Evolutionary conservation across 2,113 vertebrate species (phyloP).

Genomic region (Oryzias melastigma): DNA sequence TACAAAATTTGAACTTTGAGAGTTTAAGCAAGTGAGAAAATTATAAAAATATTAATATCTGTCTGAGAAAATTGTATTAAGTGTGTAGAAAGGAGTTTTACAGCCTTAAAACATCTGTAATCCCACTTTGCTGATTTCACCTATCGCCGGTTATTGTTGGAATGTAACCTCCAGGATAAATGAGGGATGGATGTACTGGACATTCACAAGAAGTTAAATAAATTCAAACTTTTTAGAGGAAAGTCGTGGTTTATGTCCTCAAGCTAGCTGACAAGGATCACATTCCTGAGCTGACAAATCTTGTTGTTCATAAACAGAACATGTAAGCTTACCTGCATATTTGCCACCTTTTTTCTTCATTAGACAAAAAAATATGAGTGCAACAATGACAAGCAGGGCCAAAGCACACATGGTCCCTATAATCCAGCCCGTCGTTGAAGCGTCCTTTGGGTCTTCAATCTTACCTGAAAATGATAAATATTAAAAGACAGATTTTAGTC

Average conservation of each 20-base stretch:
- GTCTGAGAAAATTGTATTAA: no score
- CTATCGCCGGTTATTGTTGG: no score
- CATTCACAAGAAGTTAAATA: no score
- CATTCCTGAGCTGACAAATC: constrained; percentile 61
- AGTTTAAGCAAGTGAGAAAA: no score
- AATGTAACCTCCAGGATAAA: no score
- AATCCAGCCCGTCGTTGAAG: constrained; percentile 87
- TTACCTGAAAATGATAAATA: constrained; percentile 65
- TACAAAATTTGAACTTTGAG: no score
- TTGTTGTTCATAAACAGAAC: constrained; percentile 61
- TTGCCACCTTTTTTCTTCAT: constrained; percentile 90
- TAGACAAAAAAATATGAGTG: constrained; percentile 88
- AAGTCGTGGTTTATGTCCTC: constrained; percentile 34
- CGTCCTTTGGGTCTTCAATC: constrained; percentile 66
- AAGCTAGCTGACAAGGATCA: not conserved
- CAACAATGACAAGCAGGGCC: constrained; percentile 84
- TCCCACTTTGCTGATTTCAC: no score
- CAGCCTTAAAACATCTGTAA: no score
- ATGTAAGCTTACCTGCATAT: constrained; percentile 89
- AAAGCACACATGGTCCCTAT: constrained; percentile 91
- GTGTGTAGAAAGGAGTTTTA: no score
- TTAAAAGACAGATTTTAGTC: not conserved
- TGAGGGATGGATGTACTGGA: no score
- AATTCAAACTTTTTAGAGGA: not conserved
- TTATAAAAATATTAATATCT: no score